These are phyloP conservation scores for Mercenaria mercenaria DNA, from an alignment of 1,140 invertebrate species.

Conservation along the genomic window DNA sequence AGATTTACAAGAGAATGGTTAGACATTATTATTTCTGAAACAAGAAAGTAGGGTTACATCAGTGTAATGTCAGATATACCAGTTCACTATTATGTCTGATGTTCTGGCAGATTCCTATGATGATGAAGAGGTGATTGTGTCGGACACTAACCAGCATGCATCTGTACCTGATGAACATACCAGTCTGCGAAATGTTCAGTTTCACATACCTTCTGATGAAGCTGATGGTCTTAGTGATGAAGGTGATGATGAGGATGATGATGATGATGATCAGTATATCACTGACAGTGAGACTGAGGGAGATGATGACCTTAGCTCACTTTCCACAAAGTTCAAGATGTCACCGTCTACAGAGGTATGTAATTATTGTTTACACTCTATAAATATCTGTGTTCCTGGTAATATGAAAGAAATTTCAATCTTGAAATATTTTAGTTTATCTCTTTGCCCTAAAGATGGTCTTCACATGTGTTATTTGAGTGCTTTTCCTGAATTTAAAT, in stretches of 20 bases:
- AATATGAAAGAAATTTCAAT: too few species aligned
- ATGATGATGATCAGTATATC: conserved; percentile 63
- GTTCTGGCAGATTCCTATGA: conserved; percentile 46
- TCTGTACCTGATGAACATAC: not conserved
- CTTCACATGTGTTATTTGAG: too few species aligned
- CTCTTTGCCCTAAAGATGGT: too few species aligned
- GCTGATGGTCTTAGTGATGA: conserved; percentile 38
- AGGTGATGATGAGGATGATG: conserved; percentile 50
- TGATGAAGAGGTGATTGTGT: conserved; percentile 46
- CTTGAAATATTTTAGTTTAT: too few species aligned
- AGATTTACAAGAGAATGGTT: too few species aligned
- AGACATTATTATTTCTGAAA: too few species aligned
- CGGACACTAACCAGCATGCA: conserved; percentile 47
- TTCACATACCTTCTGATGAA: conserved; percentile 6
- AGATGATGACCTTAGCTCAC: not conserved
- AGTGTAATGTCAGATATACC: too few species aligned
- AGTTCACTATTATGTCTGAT: too few species aligned
- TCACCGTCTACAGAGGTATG: not conserved
- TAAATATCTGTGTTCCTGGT: not conserved
- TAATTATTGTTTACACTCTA: not conserved
- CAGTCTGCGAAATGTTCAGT: not conserved
- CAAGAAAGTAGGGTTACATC: too few species aligned
- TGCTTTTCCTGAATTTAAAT: too few species aligned
- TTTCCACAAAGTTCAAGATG: not conserved
- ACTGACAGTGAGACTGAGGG: conserved; percentile 51